A percentile compares a stretch with the other conserved stretches of the same genome.
phyloP scores from a whole-genome alignment of 2,113 vertebrate species.

The Acrocephalus kingi region DNA sequence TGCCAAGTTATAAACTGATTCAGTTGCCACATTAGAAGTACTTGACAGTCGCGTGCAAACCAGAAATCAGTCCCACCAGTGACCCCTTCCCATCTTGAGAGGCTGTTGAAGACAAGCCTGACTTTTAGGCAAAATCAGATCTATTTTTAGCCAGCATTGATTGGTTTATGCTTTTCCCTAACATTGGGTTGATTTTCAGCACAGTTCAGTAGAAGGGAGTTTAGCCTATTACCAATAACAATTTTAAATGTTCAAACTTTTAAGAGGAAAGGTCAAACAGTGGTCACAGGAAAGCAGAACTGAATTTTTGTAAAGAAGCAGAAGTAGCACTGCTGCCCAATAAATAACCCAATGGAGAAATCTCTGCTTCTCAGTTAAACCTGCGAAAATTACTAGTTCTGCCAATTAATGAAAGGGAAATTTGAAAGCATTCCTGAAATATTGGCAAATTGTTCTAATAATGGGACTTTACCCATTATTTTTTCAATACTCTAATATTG shows the following conservation, averaged over 20 bases:
- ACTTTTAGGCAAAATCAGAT: neutral
- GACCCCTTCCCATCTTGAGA: neutral
- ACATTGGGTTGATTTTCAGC: neutral
- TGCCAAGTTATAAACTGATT: neutral
- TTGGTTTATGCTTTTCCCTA: neutral
- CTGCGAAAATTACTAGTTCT: neutral
- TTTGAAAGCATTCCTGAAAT: neutral
- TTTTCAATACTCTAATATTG: neutral
- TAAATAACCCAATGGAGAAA: neutral
- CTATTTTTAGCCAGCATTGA: neutral
- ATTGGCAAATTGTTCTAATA: neutral
- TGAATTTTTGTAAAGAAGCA: neutral
- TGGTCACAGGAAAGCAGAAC: neutral
- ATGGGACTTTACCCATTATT: neutral
- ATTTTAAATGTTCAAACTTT: neutral
- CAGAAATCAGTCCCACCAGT: neutral
- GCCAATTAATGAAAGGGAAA: neutral
- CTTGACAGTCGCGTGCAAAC: neutral
- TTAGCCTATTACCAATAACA: neutral
- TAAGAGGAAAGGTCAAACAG: neutral
- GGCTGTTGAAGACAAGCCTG: neutral
- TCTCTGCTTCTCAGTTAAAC: neutral
- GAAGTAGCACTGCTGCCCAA: neutral
- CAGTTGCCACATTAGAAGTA: neutral
- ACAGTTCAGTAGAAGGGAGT: accelerated